phyloP scores from a whole-genome alignment of 2,797 vertebrate species.

The Chrysolophus pictus region DNA sequence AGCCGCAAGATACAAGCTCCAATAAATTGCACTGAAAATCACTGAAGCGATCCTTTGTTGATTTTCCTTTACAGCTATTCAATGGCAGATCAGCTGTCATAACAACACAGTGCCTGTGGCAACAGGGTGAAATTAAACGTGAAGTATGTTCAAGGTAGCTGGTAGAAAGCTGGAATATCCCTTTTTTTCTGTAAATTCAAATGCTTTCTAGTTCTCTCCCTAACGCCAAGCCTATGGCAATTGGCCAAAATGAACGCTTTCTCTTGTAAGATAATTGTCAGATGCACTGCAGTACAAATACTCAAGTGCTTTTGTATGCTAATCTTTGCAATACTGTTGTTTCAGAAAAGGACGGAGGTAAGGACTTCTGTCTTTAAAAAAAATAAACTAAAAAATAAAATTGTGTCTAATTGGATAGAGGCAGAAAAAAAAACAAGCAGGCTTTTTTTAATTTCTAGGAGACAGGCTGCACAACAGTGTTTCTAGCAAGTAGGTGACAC shows the following conservation, averaged over 20 bases:
- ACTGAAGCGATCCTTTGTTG: slow-evolving; percentile 63
- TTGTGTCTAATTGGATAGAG: neutral
- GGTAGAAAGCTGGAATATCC: slow-evolving; percentile 39
- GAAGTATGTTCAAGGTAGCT: slow-evolving; percentile 70
- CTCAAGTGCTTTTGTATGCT: slow-evolving; percentile 40
- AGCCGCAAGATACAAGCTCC: slow-evolving; percentile 60
- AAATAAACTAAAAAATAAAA: neutral
- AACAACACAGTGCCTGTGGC: slow-evolving; percentile 56
- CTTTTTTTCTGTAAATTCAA: slow-evolving; percentile 8
- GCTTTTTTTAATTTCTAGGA: neutral
- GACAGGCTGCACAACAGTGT: neutral
- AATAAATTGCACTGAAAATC: slow-evolving; percentile 48
- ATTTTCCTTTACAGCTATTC: slow-evolving; percentile 70
- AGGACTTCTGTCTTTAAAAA: neutral
- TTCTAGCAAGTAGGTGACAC: neutral
- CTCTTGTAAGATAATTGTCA: slow-evolving; percentile 46
- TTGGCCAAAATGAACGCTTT: neutral
- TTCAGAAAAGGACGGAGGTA: neutral
- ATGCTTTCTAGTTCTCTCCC: neutral
- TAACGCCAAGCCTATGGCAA: slow-evolving; percentile 12
- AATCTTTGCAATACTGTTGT: neutral
- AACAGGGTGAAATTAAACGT: slow-evolving; percentile 62
- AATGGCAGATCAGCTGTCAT: slow-evolving; percentile 57
- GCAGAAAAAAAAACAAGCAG: neutral
- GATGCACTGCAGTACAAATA: slow-evolving; percentile 33